Percentiles rank a stretch among this genome's conserved stretches.
Evolutionary conservation across 2,113 vertebrate species (phyloP).

Genomic region (Oryzias melastigma): DNA sequence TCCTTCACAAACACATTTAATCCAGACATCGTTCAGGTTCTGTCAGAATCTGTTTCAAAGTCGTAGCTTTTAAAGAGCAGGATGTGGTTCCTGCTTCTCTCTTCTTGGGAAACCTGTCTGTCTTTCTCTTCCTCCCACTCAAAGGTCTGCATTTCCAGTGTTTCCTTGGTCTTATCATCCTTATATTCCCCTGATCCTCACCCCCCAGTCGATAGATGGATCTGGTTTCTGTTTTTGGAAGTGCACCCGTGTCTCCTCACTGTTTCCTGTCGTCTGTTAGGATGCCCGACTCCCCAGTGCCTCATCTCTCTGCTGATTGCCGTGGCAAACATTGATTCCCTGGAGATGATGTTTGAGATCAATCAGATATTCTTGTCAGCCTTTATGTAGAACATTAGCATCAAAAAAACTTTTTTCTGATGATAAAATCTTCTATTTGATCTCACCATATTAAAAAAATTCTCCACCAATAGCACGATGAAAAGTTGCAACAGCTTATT

Average conservation of each 20-base stretch:
- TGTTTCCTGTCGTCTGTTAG: conserved; percentile 43
- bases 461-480: background rate
- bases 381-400: no score
- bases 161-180: conserved; percentile 18
- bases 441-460: background rate
- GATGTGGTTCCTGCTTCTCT: background rate
- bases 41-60: no score
- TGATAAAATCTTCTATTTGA: no score
- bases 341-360: background rate
- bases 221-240: conserved; percentile 18
- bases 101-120: conserved; percentile 14
- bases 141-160: conserved; percentile 1
- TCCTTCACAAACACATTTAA: no score
- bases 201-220: conserved; percentile 12
- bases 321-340: background rate
- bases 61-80: background rate
- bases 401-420: no score
- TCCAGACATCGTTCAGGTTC: no score
- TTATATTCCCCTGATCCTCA: background rate
- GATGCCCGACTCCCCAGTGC: conserved; percentile 31
- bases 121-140: conserved; percentile 8
- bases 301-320: conserved; percentile 43
- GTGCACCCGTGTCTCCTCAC: conserved; percentile 25
- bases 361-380: no score
- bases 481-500: conserved; percentile 20